These are phyloP conservation scores for Tachina grossa DNA, from an alignment of 2,888 invertebrate genomes.

Conservation along the genomic window DNA sequence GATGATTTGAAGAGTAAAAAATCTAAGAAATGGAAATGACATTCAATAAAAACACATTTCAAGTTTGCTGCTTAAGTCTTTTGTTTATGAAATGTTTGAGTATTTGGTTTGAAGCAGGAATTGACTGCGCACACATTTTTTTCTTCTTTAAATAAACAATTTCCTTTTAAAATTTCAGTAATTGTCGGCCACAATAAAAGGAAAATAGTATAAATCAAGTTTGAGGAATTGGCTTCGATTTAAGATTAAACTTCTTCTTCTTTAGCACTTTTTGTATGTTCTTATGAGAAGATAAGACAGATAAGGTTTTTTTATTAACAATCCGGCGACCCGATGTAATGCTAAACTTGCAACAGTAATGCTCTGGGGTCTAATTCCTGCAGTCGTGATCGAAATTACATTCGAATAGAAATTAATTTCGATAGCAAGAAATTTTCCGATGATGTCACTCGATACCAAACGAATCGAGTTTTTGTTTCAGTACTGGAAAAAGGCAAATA, in stretches of 20 bases:
- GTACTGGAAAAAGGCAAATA: too few relatives aligned
- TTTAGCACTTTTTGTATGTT: not conserved
- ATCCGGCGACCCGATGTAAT: too few relatives aligned
- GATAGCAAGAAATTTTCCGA: too few relatives aligned
- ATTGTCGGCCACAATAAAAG: conserved; percentile 37
- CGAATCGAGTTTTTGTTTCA: too few relatives aligned
- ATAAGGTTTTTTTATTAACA: too few relatives aligned
- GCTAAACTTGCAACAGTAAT: too few relatives aligned
- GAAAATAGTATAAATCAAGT: conserved; percentile 36
- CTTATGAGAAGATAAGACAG: too few relatives aligned
- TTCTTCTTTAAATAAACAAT: conserved; percentile 11
- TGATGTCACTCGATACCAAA: too few relatives aligned
- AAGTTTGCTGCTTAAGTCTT: conserved; percentile 61
- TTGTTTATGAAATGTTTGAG: conserved; percentile 19
- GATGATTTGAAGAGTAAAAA: conserved; percentile 23
- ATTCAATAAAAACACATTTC: conserved; percentile 38
- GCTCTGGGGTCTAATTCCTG: too few relatives aligned
- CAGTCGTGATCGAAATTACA: too few relatives aligned
- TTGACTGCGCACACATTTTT: conserved; percentile 9
- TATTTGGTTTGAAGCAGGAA: not conserved
- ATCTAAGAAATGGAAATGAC: conserved; percentile 38
- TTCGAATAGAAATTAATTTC: too few relatives aligned
- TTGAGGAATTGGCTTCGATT: conserved; percentile 5
- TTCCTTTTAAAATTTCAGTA: conserved; percentile 36
- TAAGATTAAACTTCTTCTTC: conserved; percentile 1